phyloP scores from a whole-genome alignment of 2,888 invertebrate genomes.

The Ormyrus nitidulus region DNA sequence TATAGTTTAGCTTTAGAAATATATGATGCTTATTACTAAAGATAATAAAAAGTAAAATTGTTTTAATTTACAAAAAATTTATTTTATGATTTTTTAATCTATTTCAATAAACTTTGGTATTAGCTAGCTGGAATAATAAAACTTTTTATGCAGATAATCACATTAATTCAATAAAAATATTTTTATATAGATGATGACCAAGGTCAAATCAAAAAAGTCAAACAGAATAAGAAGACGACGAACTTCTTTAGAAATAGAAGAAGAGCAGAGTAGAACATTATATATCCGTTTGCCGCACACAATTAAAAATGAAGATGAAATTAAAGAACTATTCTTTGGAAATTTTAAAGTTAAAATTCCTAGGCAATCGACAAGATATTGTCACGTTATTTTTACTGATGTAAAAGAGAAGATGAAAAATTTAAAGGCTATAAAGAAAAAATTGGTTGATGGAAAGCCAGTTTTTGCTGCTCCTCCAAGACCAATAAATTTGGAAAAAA shows the following conservation, averaged over 20 bases:
- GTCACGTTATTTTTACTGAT: slow-evolving; percentile 65
- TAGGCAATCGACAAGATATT: slow-evolving; percentile 65
- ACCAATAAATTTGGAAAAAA: slow-evolving; percentile 39
- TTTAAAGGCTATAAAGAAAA: slow-evolving; percentile 59
- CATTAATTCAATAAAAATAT: background rate
- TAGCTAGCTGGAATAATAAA: too few relatives aligned
- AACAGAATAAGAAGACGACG: slow-evolving; percentile 9
- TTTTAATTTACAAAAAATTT: too few relatives aligned
- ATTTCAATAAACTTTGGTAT: too few relatives aligned
- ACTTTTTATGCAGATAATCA: too few relatives aligned
- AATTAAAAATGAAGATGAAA: slow-evolving; percentile 63
- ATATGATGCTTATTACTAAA: too few relatives aligned
- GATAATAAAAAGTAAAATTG: too few relatives aligned
- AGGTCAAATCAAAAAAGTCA: slow-evolving; percentile 40
- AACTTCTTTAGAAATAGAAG: slow-evolving; percentile 52
- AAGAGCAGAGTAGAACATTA: slow-evolving; percentile 62
- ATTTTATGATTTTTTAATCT: too few relatives aligned
- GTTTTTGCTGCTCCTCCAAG: slow-evolving; percentile 58
- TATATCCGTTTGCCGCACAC: slow-evolving; percentile 66
- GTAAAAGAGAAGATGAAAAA: slow-evolving; percentile 64
- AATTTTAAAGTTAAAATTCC: slow-evolving; percentile 64
- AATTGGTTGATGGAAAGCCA: slow-evolving; percentile 61
- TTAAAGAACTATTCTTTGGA: slow-evolving; percentile 64
- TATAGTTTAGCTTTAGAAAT: too few relatives aligned
- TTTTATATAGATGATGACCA: slow-evolving; percentile 13